Conservation (phyloP, 2,797 vertebrate genomes). For the Arrhamphus sclerolepis region DNA sequence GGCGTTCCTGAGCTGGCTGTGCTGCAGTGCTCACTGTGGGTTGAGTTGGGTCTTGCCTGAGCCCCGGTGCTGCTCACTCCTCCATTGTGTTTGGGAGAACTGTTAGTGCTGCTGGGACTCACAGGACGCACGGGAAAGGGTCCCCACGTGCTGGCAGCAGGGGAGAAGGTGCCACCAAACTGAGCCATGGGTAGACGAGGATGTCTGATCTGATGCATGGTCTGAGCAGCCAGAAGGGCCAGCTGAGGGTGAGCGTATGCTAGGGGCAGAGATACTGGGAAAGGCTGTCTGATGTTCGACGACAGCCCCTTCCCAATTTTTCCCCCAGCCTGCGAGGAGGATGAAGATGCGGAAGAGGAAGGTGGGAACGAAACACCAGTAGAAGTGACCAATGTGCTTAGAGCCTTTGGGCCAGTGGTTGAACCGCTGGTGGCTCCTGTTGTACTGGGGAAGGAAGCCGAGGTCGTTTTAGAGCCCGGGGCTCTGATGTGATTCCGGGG, state of each 20-base stretch:
- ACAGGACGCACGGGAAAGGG: slow-evolving; percentile 98
- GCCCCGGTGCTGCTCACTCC: slow-evolving; percentile 52
- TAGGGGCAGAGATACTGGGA: slow-evolving; percentile 92
- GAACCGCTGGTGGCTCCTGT: slow-evolving; percentile 86
- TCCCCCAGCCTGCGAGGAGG: slow-evolving; percentile 84
- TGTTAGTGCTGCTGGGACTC: slow-evolving; percentile 93
- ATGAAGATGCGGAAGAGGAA: slow-evolving; percentile 81
- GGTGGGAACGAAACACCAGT: slow-evolving; percentile 90
- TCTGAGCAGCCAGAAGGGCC: slow-evolving; percentile 95
- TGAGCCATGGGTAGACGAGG: slow-evolving; percentile 97
- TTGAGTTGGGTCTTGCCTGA: slow-evolving; percentile 67
- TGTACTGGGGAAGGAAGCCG: slow-evolving; percentile 84
- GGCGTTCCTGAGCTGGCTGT: slow-evolving; percentile 66
- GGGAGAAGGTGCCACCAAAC: slow-evolving; percentile 95
- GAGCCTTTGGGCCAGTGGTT: slow-evolving; percentile 86
- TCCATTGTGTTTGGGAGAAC: slow-evolving; percentile 95
- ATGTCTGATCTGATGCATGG: slow-evolving; percentile 99
- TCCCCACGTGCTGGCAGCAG: slow-evolving; percentile 96
- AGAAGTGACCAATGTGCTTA: slow-evolving; percentile 89
- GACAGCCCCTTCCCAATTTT: slow-evolving; percentile 92
- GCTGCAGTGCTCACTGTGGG: slow-evolving; percentile 81
- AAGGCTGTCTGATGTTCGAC: slow-evolving; percentile 91
- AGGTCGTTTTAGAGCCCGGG: slow-evolving; percentile 87
- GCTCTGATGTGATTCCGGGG: slow-evolving; percentile 97
- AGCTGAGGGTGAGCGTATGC: slow-evolving; percentile 97